Evolutionary conservation across 2,797 vertebrate genomes (phyloP).

Genomic region (Poeciliopsis infans): DNA sequence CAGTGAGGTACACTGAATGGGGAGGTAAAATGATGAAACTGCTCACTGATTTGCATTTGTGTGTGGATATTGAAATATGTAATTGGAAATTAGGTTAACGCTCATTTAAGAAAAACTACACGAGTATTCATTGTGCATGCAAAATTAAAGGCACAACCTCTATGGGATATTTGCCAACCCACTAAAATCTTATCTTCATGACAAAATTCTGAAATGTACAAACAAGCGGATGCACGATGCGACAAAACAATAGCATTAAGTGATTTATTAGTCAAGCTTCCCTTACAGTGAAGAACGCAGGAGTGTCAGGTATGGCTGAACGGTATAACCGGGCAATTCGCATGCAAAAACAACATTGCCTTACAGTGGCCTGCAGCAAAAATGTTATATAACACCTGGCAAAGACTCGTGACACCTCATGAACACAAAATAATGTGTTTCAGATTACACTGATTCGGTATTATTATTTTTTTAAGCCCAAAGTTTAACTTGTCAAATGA

Average conservation of each 20-base stretch:
- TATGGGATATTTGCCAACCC: background rate
- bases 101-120: background rate
- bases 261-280: background rate
- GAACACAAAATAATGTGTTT: background rate
- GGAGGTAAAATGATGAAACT: no score
- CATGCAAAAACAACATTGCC: background rate
- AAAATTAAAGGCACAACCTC: background rate
- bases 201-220: background rate
- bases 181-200: background rate
- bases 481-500: background rate
- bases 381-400: slow-evolving; percentile 17
- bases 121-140: background rate
- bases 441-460: background rate
- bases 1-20: background rate
- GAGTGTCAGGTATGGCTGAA: background rate
- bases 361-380: background rate
- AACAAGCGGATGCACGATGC: background rate
- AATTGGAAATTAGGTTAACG: background rate
- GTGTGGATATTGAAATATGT: background rate
- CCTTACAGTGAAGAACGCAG: slow-evolving; percentile 3
- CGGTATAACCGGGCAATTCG: background rate
- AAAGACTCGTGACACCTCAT: background rate
- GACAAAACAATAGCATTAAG: background rate
- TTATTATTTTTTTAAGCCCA: background rate
- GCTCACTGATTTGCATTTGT: background rate